Percentiles rank a stretch among this genome's conserved stretches.
Evolutionary conservation across 2,797 vertebrate genomes (phyloP).

Genomic region (Falco berigora): DNA sequence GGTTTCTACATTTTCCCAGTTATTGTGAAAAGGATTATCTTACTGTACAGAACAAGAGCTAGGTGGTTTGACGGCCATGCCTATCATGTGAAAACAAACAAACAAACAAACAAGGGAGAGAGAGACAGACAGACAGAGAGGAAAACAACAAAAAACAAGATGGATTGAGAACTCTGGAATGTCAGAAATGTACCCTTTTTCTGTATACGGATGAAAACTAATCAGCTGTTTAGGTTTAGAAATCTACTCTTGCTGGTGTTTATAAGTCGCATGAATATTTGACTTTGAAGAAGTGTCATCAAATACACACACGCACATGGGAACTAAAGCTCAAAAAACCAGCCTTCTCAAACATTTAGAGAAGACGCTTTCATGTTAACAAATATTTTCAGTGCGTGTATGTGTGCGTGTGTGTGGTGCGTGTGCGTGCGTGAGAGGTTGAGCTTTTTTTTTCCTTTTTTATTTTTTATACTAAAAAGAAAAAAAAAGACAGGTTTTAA

Average conservation of each 20-base stretch:
- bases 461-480: conserved; percentile 75
- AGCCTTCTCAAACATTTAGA: conserved; percentile 73
- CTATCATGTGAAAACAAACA: conserved; percentile 36
- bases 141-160: conserved; percentile 5
- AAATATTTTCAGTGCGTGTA: conserved; percentile 71
- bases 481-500: conserved; percentile 81
- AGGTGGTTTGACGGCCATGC: conserved; percentile 62
- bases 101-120: neutral
- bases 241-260: conserved; percentile 84
- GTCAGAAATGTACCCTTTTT: conserved; percentile 69
- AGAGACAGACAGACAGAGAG: neutral
- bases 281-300: conserved; percentile 80
- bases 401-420: conserved; percentile 60
- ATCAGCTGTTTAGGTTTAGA: conserved; percentile 84
- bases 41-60: conserved; percentile 65
- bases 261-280: conserved; percentile 88
- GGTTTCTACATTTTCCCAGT: conserved; percentile 55
- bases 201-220: conserved; percentile 76
- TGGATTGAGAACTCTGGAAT: conserved; percentile 48
- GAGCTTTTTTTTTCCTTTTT: conserved; percentile 75
- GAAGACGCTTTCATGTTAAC: conserved; percentile 75
- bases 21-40: conserved; percentile 68
- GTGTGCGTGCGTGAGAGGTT: conserved; percentile 51
- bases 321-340: conserved; percentile 58
- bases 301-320: conserved; percentile 71